Evolutionary conservation across 53 echinoderm and acorn worm species (phyloP), one percentile per base, ranked within the genome.

Genomic region (Crossaster papposus): DNA sequence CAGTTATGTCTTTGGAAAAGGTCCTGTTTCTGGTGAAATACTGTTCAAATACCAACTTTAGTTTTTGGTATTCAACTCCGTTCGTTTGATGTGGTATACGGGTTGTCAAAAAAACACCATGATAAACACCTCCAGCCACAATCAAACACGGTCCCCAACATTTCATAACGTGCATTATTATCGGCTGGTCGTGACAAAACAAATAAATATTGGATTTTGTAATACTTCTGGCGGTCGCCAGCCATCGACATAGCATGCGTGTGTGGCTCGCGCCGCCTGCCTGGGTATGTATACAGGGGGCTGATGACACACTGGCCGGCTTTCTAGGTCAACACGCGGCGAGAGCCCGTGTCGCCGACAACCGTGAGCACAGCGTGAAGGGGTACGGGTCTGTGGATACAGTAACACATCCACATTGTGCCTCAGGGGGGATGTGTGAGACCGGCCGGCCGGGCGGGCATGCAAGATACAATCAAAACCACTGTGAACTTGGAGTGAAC

Each of bases 301-400:
- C 52, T 70, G 72, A 72, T 72, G 84, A 87, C 87, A 87, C 87
- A 87, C 87, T 62, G 77, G 55, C 34, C 34, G 26, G 76, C 11
- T 87, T 87, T 87, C 76, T 87, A 63, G 87, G 87, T 87, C 87
- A 87, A n/a, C 18, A 76, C 87, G 54, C 77, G 77, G 87, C 52
- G 72, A 75, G 87, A 36, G 58, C 29, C 77, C 87, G 64, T 76
- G 87, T 87, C 36, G 77, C 74, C 52, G 24, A n/a, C 87, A 63
- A 58, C 38, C 4, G 36, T 52, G 87, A 77, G 15, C 76, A 77
- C 87, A 62, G 87, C 87, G 28, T 75, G 87, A 87, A 30, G 77
- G 58, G 65, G 83, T 65, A 31, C 31, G 28, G 11, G 38, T 51
- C 22, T 36, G 74, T 74, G 58, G 85, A 85, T 85, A 85, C 75